Evolutionary conservation across 2,797 vertebrate genomes (phyloP), one percentile per base, ranked within the genome.

Genomic region (Carduelis carduelis): DNA sequence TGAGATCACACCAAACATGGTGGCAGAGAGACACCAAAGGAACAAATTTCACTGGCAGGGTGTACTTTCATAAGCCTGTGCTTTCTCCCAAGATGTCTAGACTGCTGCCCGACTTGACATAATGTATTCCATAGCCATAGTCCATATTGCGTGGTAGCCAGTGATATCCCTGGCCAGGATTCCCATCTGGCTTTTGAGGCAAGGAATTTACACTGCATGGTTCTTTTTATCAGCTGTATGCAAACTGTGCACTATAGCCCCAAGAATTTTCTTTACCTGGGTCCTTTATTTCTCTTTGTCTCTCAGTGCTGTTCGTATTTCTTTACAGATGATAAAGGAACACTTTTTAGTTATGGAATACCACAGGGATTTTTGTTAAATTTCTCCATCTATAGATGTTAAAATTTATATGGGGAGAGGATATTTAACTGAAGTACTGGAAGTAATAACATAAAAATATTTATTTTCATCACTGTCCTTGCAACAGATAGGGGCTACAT

Each of bases 361-460:
- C 37, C 17, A 8, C 37, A 74, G 77, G 60, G 83, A 71, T 81
- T 92, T 91, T 94, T 88, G 76, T 93, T 74, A 77, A 35, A 39
- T 11, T 91, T 87, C 43, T 75, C 34, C 41, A 20, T 87, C n/a
- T 80, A 22, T 64, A 37, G 49, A 83, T 97, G 68, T 88, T 95
- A 86, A 47, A 74, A 21, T 90, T 96, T 95, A 46, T 89, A 78
- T 49, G 55, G 78, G 78, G 81, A 83, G 13, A 68, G 80, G 83
- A 89, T 96, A 93, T 95, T 66, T 96, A 90, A 83, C 71, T 70
- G 59, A 17, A 39, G 61, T 77, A 46, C 57, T 74, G 75, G 65
- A 92, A 84, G 64, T 82, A 89, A 82, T 90, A 83, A 82, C 60
- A 83, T 95, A 55, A 96, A 93, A 95, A 77, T 83, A 23, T 93